Evolutionary conservation across 2,113 vertebrate genomes (phyloP).

Genomic region (Nyctereutes procyonoides): DNA sequence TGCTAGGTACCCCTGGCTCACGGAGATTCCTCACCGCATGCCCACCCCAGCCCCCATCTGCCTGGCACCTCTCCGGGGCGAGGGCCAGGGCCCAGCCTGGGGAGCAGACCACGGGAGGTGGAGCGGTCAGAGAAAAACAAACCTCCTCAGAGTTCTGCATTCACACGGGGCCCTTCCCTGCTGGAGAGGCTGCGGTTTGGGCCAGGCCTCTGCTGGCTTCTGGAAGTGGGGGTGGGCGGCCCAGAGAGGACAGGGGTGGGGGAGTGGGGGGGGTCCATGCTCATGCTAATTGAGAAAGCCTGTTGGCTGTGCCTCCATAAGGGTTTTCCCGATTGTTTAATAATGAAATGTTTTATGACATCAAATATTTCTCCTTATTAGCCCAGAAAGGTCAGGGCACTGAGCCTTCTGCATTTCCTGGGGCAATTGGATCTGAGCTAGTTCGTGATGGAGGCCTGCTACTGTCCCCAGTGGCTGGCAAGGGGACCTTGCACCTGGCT

Average conservation of each 20-base stretch:
- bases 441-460: background rate
- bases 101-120: accelerated
- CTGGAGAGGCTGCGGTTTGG: background rate
- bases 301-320: background rate
- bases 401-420: background rate
- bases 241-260: background rate
- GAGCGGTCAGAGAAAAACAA: background rate
- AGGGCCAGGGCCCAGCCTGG: background rate
- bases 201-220: background rate
- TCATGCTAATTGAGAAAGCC: background rate
- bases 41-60: accelerated
- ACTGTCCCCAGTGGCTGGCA: background rate
- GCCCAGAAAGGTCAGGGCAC: conserved; percentile 25
- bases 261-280: background rate
- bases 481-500: background rate
- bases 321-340: background rate
- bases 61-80: accelerated
- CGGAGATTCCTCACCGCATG: background rate
- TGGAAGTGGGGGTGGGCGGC: background rate
- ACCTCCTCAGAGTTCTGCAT: accelerated
- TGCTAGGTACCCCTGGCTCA: accelerated
- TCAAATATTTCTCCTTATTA: conserved; percentile 45
- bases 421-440: background rate
- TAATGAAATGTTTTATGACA: conserved; percentile 43
- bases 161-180: background rate